phyloP scores from a whole-genome alignment of 2,888 invertebrate species.

The Andrena flavipes region DNA sequence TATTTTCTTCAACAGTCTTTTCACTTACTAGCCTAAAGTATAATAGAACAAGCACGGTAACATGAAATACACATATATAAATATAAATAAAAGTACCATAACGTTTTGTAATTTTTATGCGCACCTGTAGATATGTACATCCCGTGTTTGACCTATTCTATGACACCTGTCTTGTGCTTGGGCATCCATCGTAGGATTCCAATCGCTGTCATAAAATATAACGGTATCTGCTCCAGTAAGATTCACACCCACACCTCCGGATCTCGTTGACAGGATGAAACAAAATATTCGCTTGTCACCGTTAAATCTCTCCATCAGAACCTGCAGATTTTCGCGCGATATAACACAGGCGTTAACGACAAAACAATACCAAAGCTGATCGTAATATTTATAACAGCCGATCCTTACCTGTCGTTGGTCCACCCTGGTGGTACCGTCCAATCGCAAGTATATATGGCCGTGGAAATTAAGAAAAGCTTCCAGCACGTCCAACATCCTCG shows the following conservation, averaged over 20 bases:
- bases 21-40: constrained; percentile 94
- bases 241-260: constrained; percentile 99
- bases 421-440: constrained; percentile 98
- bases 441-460: constrained; percentile 97
- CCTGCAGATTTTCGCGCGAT: constrained; percentile 81
- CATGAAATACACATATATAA: not conserved
- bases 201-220: constrained; percentile 99
- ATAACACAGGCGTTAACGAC: constrained; percentile 15
- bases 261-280: constrained; percentile 98
- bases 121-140: constrained; percentile 98
- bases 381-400: not conserved
- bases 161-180: constrained; percentile 98
- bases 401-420: constrained; percentile 93
- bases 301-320: constrained; percentile 98
- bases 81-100: not conserved
- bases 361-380: not conserved
- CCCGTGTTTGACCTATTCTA: constrained; percentile 99
- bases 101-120: not conserved
- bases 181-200: constrained; percentile 99
- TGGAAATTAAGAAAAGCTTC: constrained; percentile 99
- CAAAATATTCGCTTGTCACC: constrained; percentile 97
- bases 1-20: constrained; percentile 99
- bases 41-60: not conserved
- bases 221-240: constrained; percentile 99
- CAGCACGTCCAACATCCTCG: constrained; percentile 98